Evolutionary conservation across 2,888 invertebrate genomes (phyloP).

Genomic region (Fragum fragum): DNA sequence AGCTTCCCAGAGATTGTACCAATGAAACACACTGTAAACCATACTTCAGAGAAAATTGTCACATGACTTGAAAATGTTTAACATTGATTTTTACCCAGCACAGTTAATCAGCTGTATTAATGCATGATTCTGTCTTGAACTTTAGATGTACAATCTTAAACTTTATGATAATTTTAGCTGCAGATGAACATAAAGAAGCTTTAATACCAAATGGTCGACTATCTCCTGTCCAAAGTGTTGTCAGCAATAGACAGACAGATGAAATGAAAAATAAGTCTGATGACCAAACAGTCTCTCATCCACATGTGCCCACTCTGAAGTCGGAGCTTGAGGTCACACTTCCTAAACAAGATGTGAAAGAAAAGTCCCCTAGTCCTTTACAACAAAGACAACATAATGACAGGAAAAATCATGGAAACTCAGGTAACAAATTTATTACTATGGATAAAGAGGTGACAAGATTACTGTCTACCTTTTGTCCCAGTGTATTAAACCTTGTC

Average conservation of each 20-base stretch:
- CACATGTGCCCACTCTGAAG: conserved; percentile 15
- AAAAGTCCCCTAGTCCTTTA: conserved; percentile 55
- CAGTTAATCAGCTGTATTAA: no score
- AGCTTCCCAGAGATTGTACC: no score
- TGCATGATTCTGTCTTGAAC: no score
- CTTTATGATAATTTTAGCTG: no score
- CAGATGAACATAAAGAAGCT: conserved; percentile 11
- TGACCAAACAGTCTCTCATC: conserved; percentile 6
- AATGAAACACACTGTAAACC: no score
- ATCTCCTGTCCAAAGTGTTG: conserved; percentile 21
- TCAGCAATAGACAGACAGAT: conserved; percentile 14
- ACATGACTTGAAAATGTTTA: no score
- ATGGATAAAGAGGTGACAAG: no score
- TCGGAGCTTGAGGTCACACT: conserved; percentile 32
- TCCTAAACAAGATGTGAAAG: conserved; percentile 14
- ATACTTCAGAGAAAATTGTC: no score
- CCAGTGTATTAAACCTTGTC: neutral
- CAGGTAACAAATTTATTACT: no score
- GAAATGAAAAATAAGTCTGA: neutral
- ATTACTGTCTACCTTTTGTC: no score
- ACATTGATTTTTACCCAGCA: no score
- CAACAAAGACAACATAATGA: conserved; percentile 64
- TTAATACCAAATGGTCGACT: conserved; percentile 21
- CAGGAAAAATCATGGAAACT: conserved; percentile 61
- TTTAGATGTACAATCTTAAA: no score